Conservation (phyloP, 2,888 invertebrate species). For the Zaprionus lineosus region DNA sequence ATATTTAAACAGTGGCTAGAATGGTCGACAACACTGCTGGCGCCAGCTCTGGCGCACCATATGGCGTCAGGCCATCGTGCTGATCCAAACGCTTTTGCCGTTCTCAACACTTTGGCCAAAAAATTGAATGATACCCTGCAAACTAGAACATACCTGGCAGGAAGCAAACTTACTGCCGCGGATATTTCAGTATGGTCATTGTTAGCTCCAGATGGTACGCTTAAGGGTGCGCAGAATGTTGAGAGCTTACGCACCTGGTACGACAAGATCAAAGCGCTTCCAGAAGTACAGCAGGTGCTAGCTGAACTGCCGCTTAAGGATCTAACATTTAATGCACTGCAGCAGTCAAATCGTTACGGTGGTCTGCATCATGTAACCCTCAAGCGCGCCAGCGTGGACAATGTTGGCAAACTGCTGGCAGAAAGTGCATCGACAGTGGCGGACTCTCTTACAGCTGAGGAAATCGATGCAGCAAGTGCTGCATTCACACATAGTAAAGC, state of each 20-base stretch:
- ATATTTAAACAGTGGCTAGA: slow-evolving; percentile 85
- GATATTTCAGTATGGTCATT: slow-evolving; percentile 90
- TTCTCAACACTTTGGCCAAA: slow-evolving; percentile 84
- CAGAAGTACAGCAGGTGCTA: slow-evolving; percentile 85
- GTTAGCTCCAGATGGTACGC: slow-evolving; percentile 87
- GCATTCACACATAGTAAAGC: slow-evolving; percentile 84
- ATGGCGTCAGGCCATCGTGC: slow-evolving; percentile 84
- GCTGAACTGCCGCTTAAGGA: slow-evolving; percentile 78
- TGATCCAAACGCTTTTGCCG: slow-evolving; percentile 85
- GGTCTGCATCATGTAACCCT: slow-evolving; percentile 83
- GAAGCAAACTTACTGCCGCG: slow-evolving; percentile 86
- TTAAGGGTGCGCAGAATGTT: slow-evolving; percentile 85
- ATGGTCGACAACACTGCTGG: slow-evolving; percentile 86
- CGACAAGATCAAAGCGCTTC: slow-evolving; percentile 84
- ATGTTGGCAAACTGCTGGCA: slow-evolving; percentile 72
- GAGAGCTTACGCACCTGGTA: slow-evolving; percentile 86
- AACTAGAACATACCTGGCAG: slow-evolving; percentile 85
- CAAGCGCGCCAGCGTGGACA: slow-evolving; percentile 78
- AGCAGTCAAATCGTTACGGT: slow-evolving; percentile 84
- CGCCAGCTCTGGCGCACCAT: slow-evolving; percentile 85
- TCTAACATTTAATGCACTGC: slow-evolving; percentile 79
- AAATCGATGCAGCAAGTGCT: slow-evolving; percentile 85
- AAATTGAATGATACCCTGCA: slow-evolving; percentile 85
- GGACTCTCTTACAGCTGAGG: slow-evolving; percentile 85
- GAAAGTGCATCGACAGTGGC: slow-evolving; percentile 83